phyloP scores from a whole-genome alignment of 2,888 invertebrate genomes.

The Standfussiana lucernea region DNA sequence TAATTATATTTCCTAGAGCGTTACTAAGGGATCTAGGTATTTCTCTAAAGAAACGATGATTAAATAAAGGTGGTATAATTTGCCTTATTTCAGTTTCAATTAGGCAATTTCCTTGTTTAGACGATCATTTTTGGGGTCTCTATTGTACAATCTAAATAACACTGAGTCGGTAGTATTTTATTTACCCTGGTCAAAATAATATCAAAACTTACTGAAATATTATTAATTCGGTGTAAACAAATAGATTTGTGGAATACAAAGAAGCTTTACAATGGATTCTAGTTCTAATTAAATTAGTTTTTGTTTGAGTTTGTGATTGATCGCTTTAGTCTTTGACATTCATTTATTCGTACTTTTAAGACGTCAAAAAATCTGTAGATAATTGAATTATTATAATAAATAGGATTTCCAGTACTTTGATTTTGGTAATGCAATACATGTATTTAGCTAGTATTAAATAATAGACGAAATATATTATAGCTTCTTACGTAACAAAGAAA shows the following conservation, averaged over 20 bases:
- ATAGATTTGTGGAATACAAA: slow-evolving; percentile 30
- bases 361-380: not conserved
- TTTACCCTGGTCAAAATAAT: slow-evolving; percentile 14
- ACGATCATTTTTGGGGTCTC: slow-evolving; percentile 8
- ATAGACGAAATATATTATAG: not conserved
- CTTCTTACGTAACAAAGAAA: not conserved
- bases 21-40: not conserved
- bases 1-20: not conserved
- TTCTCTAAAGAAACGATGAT: not conserved
- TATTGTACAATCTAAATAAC: slow-evolving; percentile 14
- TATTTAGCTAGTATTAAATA: not conserved
- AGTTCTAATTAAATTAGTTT: slow-evolving; percentile 40
- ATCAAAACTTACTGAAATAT: not conserved
- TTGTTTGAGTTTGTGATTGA: slow-evolving; percentile 32
- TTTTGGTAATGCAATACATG: not conserved
- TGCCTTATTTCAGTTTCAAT: slow-evolving; percentile 4
- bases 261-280: not conserved
- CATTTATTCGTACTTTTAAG: not conserved
- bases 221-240: slow-evolving; percentile 34
- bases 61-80: slow-evolving; percentile 21
- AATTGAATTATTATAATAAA: not conserved
- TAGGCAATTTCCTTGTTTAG: slow-evolving; percentile 12
- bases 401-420: no score
- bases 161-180: not conserved
- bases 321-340: slow-evolving; percentile 13